Conservation (phyloP, 2,113 vertebrate species). For the Casuarius casuarius region DNA sequence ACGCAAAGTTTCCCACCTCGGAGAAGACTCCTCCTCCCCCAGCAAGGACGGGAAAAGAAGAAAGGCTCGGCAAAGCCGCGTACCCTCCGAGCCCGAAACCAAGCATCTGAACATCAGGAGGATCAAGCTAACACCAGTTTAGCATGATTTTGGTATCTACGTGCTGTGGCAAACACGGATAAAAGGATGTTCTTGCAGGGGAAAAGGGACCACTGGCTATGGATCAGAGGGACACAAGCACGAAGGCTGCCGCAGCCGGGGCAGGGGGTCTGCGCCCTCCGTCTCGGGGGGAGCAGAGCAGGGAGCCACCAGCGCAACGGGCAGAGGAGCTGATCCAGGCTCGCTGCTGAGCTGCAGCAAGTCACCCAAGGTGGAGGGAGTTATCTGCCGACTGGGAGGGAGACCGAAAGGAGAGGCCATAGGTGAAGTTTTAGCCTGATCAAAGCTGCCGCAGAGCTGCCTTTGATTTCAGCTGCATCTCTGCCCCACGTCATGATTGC, state of each 20-base stretch:
- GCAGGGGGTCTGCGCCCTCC: background rate
- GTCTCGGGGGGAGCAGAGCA: fast-evolving
- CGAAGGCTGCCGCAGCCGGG: background rate
- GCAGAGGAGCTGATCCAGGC: background rate
- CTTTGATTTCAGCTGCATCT: too few species aligned
- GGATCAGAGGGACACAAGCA: background rate
- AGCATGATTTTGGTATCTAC: background rate
- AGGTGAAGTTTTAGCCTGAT: too few species aligned
- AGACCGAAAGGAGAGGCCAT: background rate
- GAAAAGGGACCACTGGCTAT: background rate
- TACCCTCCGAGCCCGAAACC: background rate
- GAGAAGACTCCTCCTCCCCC: background rate
- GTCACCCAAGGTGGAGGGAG: too few species aligned
- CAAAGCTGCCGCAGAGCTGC: too few species aligned
- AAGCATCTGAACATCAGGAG: background rate
- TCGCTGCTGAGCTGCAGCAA: too few species aligned
- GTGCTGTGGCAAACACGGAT: background rate
- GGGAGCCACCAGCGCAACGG: background rate
- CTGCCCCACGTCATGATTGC: too few species aligned
- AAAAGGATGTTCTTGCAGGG: background rate
- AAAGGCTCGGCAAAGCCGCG: background rate
- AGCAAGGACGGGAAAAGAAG: background rate
- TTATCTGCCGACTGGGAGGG: too few species aligned
- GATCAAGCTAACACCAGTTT: background rate
- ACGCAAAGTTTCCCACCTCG: background rate